These are phyloP conservation scores for Ophioninae sp. DNA, from an alignment of 2,888 invertebrate genomes.

Conservation along the genomic window DNA sequence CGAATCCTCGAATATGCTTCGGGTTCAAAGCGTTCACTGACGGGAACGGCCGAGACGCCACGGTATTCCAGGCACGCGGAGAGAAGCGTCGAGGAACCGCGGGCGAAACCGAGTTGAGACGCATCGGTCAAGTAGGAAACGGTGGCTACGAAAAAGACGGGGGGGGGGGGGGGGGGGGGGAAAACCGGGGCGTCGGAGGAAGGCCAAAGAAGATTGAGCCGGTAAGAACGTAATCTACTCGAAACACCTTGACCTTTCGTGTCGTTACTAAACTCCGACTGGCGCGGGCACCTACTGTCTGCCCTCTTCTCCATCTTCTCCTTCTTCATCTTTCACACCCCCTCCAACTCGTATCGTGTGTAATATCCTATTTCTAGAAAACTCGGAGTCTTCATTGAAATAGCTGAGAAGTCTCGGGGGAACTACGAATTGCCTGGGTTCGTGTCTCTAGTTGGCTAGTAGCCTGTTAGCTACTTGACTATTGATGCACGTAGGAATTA, in stretches of 20 bases:
- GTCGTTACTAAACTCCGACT: conserved; percentile 52
- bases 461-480: too few species aligned
- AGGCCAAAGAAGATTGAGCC: conserved; percentile 55
- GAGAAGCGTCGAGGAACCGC: conserved; percentile 37
- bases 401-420: too few species aligned
- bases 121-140: conserved; percentile 26
- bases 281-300: conserved; percentile 6
- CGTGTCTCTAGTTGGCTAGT: too few species aligned
- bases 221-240: conserved; percentile 47
- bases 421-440: too few species aligned
- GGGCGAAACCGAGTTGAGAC: conserved; percentile 46
- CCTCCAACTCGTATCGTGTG: conserved; percentile 11
- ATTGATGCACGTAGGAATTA: too few species aligned
- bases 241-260: conserved; percentile 56
- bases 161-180: not conserved
- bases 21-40: conserved; percentile 54
- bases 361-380: too few species aligned
- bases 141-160: not conserved
- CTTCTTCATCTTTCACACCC: not conserved
- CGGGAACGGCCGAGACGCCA: conserved; percentile 53
- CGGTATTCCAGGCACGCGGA: conserved; percentile 72
- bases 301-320: conserved; percentile 32
- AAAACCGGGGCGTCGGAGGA: too few species aligned
- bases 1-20: conserved; percentile 57
- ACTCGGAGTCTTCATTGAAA: too few species aligned